Conservation (phyloP, 2,113 vertebrate species). For the Xenopus laevis region DNA sequence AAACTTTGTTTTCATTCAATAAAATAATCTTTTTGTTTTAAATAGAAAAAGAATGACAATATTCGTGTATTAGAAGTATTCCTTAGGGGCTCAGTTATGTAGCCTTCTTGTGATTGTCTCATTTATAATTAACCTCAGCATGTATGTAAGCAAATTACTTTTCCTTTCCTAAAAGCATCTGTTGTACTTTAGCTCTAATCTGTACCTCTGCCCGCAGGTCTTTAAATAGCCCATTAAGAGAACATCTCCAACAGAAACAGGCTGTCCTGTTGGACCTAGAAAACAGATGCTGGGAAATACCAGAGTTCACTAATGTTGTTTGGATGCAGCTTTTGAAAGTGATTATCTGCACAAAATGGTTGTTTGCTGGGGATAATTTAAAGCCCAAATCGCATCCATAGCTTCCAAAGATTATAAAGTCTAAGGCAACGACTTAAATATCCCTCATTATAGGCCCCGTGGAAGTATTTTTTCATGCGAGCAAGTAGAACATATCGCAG, state of each 20-base stretch:
- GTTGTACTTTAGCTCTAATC: constrained; percentile 41
- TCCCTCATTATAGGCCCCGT: constrained; percentile 27
- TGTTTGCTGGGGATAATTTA: constrained; percentile 26
- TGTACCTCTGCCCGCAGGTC: constrained; percentile 39
- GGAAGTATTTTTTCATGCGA: constrained; percentile 14
- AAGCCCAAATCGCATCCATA: constrained; percentile 28
- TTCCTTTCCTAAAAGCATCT: constrained; percentile 43
- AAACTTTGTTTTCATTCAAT: too few species aligned
- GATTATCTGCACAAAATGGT: constrained; percentile 33
- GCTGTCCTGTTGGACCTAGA: constrained; percentile 41
- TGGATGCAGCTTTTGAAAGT: constrained; percentile 32
- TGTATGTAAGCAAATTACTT: constrained; percentile 42
- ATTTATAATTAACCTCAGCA: constrained; percentile 40
- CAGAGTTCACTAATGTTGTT: constrained; percentile 38
- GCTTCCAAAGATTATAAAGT: neutral
- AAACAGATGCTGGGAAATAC: constrained; percentile 42
- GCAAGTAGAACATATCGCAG: constrained; percentile 4
- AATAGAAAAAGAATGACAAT: neutral
- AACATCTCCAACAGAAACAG: constrained; percentile 44
- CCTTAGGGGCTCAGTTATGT: neutral
- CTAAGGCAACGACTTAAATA: constrained; percentile 33
- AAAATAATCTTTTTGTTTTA: neutral
- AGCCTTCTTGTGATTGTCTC: constrained; percentile 26
- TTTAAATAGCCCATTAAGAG: constrained; percentile 42
- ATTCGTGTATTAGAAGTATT: neutral